A percentile compares a stretch with the other conserved stretches of the same genome.
Evolutionary conservation across 2,113 vertebrate genomes (phyloP).

Genomic region (Ancistrus triradiatus): DNA sequence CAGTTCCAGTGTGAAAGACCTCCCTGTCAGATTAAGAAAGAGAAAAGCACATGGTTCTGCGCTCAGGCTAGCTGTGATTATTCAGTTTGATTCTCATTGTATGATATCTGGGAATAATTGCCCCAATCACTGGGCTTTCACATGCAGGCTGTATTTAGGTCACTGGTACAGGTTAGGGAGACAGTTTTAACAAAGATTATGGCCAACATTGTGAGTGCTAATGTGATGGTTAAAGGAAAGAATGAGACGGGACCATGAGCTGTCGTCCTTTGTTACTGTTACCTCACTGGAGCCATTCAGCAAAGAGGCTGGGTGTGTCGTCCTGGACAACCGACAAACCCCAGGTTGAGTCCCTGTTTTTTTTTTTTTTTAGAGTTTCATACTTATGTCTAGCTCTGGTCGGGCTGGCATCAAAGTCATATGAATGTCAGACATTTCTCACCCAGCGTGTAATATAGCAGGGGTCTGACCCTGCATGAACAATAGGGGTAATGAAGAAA

Average conservation of each 20-base stretch:
- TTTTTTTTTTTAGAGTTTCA: constrained; percentile 57
- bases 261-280: constrained; percentile 78
- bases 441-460: constrained; percentile 57
- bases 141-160: constrained; percentile 56
- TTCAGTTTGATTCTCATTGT: constrained; percentile 24
- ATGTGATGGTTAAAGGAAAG: constrained; percentile 73
- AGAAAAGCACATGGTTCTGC: too few relatives aligned
- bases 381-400: constrained; percentile 53
- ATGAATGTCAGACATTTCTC: constrained; percentile 69
- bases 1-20: not conserved
- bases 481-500: not conserved
- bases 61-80: not conserved
- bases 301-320: constrained; percentile 54
- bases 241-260: constrained; percentile 76
- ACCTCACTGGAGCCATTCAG: constrained; percentile 77
- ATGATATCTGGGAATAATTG: constrained; percentile 33
- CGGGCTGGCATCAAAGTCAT: constrained; percentile 65
- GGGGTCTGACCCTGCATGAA: constrained; percentile 50
- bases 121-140: constrained; percentile 50
- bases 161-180: constrained; percentile 68
- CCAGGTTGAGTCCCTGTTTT: constrained; percentile 59
- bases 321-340: too few relatives aligned
- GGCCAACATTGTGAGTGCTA: constrained; percentile 68
- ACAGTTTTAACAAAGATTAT: constrained; percentile 80
- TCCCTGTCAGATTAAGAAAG: not conserved